Percentiles rank a stretch among this genome's conserved stretches.
Conservation (phyloP, 2,797 vertebrate genomes). For the Leptoclinus maculatus region DNA sequence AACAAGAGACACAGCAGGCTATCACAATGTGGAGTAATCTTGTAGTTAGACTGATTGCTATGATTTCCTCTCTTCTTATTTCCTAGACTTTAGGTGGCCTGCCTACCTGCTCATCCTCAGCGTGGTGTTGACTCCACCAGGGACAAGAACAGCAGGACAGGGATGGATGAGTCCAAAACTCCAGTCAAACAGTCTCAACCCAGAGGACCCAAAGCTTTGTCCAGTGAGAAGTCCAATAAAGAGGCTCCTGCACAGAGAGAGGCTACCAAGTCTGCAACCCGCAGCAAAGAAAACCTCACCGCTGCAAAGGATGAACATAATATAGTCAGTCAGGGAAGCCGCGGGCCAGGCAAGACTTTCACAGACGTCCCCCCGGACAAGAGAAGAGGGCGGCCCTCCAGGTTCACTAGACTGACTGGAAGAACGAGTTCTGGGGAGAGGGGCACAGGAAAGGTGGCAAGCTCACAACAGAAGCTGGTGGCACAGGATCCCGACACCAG, state of each 20-base stretch:
- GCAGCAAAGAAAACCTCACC: constrained; percentile 63
- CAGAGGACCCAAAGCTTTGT: constrained; percentile 63
- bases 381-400: constrained; percentile 77
- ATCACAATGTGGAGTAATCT: background rate
- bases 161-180: constrained; percentile 80
- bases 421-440: constrained; percentile 80
- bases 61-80: background rate
- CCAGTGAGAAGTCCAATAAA: constrained; percentile 72
- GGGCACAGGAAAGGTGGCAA: constrained; percentile 62
- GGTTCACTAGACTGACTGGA: constrained; percentile 75
- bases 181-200: constrained; percentile 74
- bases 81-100: constrained; percentile 55
- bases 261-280: constrained; percentile 41
- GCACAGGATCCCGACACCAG: constrained; percentile 56
- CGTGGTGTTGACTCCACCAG: constrained; percentile 59
- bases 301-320: constrained; percentile 67
- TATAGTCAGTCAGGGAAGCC: constrained; percentile 52
- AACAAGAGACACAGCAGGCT: background rate
- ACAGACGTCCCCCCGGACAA: constrained; percentile 78
- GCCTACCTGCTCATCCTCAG: constrained; percentile 53
- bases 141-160: constrained; percentile 45
- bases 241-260: constrained; percentile 67
- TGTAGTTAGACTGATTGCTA: background rate
- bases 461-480: constrained; percentile 67
- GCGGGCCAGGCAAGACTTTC: constrained; percentile 57